Conservation (phyloP, 2,888 invertebrate genomes). For the Ectropis crepuscularia region DNA sequence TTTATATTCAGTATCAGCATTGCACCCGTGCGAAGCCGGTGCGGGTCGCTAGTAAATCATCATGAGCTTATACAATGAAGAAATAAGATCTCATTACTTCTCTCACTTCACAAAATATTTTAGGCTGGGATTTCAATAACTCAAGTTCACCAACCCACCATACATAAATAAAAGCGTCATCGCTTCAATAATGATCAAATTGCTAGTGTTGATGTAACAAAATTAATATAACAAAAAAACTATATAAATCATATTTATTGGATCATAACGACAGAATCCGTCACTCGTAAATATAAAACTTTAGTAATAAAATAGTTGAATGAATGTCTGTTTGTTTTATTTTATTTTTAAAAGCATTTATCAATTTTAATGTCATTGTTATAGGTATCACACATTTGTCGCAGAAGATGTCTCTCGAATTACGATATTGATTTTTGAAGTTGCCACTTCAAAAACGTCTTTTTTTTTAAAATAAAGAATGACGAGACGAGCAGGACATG, state of each 20-base stretch:
- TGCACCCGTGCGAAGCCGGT: too few relatives aligned
- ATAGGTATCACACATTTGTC: not conserved
- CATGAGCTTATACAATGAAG: not conserved
- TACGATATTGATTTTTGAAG: not conserved
- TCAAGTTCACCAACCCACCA: slow-evolving; percentile 1
- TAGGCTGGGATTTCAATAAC: too few relatives aligned
- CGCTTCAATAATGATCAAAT: slow-evolving; percentile 15
- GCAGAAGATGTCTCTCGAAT: not conserved
- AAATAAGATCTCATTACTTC: not conserved
- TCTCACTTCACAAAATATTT: not conserved
- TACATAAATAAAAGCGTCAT: slow-evolving; percentile 9
- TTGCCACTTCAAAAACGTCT: too few relatives aligned
- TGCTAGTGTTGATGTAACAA: slow-evolving; percentile 44
- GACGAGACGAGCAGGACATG: too few relatives aligned
- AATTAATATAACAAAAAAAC: slow-evolving; percentile 45
- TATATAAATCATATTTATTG: slow-evolving; percentile 40
- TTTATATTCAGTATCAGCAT: too few relatives aligned
- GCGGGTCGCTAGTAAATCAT: too few relatives aligned
- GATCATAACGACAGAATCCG: slow-evolving; percentile 29
- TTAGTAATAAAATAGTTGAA: slow-evolving; percentile 9
- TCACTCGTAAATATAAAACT: slow-evolving; percentile 21
- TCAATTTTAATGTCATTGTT: too few relatives aligned
- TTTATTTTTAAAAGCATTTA: not conserved
- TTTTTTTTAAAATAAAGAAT: too few relatives aligned
- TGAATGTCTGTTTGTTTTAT: not conserved